A percentile compares a stretch with the other conserved stretches of the same genome.
Conservation (phyloP, 2,888 invertebrate species). For the Microplitis manilae region DNA sequence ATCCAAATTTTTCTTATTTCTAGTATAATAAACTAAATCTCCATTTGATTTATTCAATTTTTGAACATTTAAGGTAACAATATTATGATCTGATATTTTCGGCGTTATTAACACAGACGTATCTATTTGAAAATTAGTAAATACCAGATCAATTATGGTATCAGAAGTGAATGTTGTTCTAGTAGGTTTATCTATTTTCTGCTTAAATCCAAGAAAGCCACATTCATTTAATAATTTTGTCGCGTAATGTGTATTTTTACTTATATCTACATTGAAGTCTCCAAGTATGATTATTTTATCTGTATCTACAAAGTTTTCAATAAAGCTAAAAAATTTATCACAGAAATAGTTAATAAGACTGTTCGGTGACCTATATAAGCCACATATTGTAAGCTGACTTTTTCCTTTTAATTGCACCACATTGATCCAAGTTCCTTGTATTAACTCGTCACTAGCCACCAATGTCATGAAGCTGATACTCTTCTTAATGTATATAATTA, state of each 20-base stretch:
- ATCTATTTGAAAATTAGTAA: background rate
- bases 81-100: constrained; percentile 5
- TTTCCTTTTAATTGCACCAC: background rate
- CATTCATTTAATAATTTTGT: constrained; percentile 7
- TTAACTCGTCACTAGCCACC: constrained; percentile 6
- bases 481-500: constrained; percentile 37
- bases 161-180: constrained; percentile 10
- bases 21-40: constrained; percentile 12
- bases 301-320: background rate
- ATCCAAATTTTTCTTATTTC: background rate
- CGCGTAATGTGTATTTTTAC: background rate
- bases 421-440: constrained; percentile 7
- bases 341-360: background rate
- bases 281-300: background rate
- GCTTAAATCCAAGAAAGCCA: constrained; percentile 8
- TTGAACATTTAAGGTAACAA: background rate
- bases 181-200: constrained; percentile 3
- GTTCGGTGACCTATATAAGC: background rate
- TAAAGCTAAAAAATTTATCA: background rate
- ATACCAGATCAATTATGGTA: background rate
- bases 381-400: background rate
- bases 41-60: background rate
- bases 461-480: constrained; percentile 15
- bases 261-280: constrained; percentile 1
- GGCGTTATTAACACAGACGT: background rate